Evolutionary conservation across 2,113 vertebrate genomes (phyloP).

Genomic region (Hydrochoerus hydrochaeris): DNA sequence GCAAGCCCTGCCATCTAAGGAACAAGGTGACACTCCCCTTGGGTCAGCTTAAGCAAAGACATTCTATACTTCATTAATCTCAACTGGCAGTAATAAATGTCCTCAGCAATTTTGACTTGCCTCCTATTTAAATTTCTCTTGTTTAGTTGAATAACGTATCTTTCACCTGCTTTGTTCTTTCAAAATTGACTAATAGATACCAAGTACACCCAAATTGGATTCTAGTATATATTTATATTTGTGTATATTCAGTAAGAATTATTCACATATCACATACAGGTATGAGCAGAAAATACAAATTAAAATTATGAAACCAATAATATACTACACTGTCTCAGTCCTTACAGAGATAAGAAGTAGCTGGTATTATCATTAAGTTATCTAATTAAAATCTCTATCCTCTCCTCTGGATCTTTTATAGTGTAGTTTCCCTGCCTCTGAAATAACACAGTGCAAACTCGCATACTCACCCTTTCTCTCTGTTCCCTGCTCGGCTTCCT

Average conservation of each 20-base stretch:
- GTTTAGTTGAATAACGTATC: slow-evolving; percentile 70
- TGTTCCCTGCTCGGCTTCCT: background rate
- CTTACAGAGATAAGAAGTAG: background rate
- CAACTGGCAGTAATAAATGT: slow-evolving; percentile 84
- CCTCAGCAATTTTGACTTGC: slow-evolving; percentile 66
- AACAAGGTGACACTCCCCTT: slow-evolving; percentile 47
- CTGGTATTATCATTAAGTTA: background rate
- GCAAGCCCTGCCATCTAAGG: slow-evolving; percentile 56
- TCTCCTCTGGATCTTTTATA: background rate
- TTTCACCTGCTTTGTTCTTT: slow-evolving; percentile 27
- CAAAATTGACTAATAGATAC: background rate
- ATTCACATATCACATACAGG: background rate
- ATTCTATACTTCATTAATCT: slow-evolving; percentile 76
- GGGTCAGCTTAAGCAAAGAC: slow-evolving; percentile 70
- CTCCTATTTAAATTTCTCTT: slow-evolving; percentile 78
- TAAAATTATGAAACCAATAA: background rate
- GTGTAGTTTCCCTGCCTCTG: background rate
- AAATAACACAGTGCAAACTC: background rate
- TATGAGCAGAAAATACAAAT: background rate
- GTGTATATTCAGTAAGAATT: background rate
- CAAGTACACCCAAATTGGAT: background rate
- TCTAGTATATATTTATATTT: background rate
- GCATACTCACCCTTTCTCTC: background rate
- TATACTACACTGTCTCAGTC: background rate
- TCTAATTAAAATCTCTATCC: slow-evolving; percentile 11